Percentiles rank a stretch among this genome's conserved stretches.
phyloP scores from a whole-genome alignment of 2,888 invertebrate genomes.

The Hyposoter dolosus region DNA sequence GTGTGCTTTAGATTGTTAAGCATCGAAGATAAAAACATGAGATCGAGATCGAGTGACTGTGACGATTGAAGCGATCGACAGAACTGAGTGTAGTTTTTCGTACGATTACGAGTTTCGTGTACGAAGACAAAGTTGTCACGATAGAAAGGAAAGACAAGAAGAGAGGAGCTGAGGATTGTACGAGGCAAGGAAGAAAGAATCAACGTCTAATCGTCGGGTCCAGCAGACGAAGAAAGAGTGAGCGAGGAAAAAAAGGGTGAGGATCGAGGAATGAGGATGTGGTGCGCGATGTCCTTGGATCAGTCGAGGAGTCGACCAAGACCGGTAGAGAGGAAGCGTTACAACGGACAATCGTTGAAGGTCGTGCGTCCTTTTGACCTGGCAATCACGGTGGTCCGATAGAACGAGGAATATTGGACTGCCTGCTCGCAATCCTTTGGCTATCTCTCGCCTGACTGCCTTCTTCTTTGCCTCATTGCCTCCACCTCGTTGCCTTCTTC shows the following conservation, averaged over 20 bases:
- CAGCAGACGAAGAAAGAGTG: constrained; percentile 33
- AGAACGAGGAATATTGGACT: constrained; percentile 36
- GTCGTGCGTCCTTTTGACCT: constrained; percentile 66
- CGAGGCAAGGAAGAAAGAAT: not conserved
- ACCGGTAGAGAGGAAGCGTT: constrained; percentile 45
- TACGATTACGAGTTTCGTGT: not conserved
- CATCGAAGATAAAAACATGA: not conserved
- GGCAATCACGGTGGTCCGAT: constrained; percentile 68
- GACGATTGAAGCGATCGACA: not conserved
- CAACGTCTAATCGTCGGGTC: not conserved
- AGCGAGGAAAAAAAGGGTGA: constrained; percentile 12
- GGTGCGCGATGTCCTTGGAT: constrained; percentile 57
- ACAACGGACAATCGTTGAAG: constrained; percentile 61
- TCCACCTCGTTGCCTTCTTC: constrained; percentile 63
- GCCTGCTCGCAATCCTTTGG: constrained; percentile 16
- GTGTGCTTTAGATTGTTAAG: constrained; percentile 4
- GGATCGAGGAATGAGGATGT: constrained; percentile 44
- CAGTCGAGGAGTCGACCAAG: constrained; percentile 43
- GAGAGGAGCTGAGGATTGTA: constrained; percentile 28
- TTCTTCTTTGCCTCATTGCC: constrained; percentile 54
- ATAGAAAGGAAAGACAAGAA: constrained; percentile 19
- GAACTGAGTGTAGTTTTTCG: not conserved
- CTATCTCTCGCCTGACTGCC: constrained; percentile 55
- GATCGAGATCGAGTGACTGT: not conserved
- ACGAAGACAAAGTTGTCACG: constrained; percentile 10